phyloP scores from a whole-genome alignment of 2,797 vertebrate genomes.

The Falco concolor region DNA sequence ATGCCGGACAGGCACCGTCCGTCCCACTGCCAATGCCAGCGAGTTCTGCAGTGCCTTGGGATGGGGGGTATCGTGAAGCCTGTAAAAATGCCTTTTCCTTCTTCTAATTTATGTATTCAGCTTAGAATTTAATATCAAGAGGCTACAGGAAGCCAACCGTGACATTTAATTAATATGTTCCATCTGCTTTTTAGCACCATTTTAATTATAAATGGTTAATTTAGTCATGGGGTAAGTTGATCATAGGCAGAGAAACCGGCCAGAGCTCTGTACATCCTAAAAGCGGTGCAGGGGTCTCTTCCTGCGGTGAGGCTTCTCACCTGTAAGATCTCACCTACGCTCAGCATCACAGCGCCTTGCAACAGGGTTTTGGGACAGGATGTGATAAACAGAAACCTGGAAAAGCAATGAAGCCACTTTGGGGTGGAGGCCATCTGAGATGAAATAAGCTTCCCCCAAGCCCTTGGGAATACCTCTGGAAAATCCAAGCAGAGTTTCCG shows the following conservation, averaged over 20 bases:
- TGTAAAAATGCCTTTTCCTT: not conserved
- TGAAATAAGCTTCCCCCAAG: accelerated
- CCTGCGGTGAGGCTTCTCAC: accelerated
- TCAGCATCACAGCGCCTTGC: accelerated
- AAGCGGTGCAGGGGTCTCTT: accelerated
- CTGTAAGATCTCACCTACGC: accelerated
- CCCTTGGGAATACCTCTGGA: accelerated
- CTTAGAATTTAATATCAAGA: not conserved
- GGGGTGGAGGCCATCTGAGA: accelerated
- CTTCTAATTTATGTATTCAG: not conserved
- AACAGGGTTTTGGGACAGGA: accelerated
- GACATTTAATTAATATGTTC: slow-evolving; percentile 52
- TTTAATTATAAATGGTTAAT: slow-evolving; percentile 7
- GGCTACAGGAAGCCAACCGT: not conserved
- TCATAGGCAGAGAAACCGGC: not conserved
- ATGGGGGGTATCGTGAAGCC: accelerated
- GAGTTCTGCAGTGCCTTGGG: not conserved
- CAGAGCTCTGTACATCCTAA: not conserved
- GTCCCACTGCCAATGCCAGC: accelerated
- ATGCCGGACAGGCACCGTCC: accelerated
- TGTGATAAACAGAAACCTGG: accelerated
- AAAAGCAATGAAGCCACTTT: not conserved
- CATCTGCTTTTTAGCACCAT: slow-evolving; percentile 21
- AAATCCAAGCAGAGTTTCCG: not conserved
- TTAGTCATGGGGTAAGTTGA: not conserved